Percentiles rank a stretch among this genome's conserved stretches.
phyloP scores from a whole-genome alignment of 2,797 vertebrate species.

The Ambastaia sidthimunki region DNA sequence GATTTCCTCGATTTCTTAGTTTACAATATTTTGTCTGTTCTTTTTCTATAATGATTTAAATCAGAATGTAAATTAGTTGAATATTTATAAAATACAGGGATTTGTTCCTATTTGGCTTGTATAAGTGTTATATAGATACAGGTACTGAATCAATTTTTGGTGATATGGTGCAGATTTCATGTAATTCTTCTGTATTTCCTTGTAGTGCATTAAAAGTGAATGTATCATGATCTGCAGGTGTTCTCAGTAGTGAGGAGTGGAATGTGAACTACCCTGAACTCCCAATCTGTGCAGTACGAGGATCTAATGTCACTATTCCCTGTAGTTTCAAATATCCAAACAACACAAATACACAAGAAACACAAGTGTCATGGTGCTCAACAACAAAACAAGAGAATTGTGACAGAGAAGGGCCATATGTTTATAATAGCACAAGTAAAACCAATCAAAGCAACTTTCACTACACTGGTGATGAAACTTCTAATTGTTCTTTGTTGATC shows the following conservation, averaged over 20 bases:
- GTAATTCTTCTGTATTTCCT: not conserved
- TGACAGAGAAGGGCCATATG: rapidly evolving
- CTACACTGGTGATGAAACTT: conserved; percentile 23
- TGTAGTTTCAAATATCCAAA: conserved; percentile 27
- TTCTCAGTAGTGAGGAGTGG: not conserved
- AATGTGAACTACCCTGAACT: not conserved
- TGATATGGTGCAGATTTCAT: no score
- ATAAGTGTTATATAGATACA: no score
- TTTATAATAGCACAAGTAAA: not conserved
- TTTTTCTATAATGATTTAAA: no score
- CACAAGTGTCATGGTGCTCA: not conserved
- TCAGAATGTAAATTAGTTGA: no score
- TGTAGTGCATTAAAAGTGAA: not conserved
- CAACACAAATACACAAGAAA: no score
- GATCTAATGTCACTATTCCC: conserved; percentile 30
- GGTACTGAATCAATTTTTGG: no score
- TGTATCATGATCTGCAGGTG: conserved; percentile 19
- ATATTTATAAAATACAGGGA: no score
- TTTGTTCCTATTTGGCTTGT: no score
- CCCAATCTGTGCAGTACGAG: conserved; percentile 29
- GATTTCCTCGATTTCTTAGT: not conserved
- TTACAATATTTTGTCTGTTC: no score
- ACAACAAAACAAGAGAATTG: rapidly evolving
- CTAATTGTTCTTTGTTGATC: conserved; percentile 43
- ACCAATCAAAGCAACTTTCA: not conserved